phyloP scores from a whole-genome alignment of 2,888 invertebrate genomes.

The Tachina lurida region DNA sequence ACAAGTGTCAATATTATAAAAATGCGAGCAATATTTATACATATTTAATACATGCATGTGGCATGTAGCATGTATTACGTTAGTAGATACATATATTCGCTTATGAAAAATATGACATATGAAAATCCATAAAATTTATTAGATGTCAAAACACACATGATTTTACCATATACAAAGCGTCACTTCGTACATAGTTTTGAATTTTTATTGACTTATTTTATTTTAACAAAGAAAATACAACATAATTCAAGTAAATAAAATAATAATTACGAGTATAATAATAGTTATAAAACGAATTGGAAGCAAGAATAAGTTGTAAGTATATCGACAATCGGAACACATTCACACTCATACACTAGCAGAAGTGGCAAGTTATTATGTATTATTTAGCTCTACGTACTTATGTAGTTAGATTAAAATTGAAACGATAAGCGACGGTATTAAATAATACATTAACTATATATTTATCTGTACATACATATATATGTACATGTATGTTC shows the following conservation, averaged over 20 bases:
- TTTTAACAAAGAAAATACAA: slow-evolving; percentile 20
- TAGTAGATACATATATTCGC: background rate
- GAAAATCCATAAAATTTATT: slow-evolving; percentile 24
- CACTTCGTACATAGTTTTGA: slow-evolving; percentile 5
- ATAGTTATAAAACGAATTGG: slow-evolving; percentile 15
- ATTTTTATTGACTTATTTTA: slow-evolving; percentile 2
- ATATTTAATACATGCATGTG: slow-evolving; percentile 32
- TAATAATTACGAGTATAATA: background rate
- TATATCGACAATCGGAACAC: slow-evolving; percentile 17
- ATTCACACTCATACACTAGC: slow-evolving; percentile 40
- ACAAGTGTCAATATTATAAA: slow-evolving; percentile 28
- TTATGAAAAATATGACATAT: background rate
- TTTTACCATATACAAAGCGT: slow-evolving; percentile 23
- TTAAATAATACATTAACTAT: background rate
- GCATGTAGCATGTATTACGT: background rate
- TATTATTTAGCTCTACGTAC: background rate
- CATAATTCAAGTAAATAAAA: slow-evolving; percentile 12
- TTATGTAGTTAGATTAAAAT: slow-evolving; percentile 20
- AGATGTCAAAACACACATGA: slow-evolving; percentile 27
- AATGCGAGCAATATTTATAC: slow-evolving; percentile 37
- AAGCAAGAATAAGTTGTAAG: slow-evolving; percentile 12
- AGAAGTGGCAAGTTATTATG: background rate
- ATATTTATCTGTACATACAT: too few relatives aligned
- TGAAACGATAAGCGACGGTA: slow-evolving; percentile 3
- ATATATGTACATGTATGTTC: too few relatives aligned